Percentiles rank a stretch among this genome's conserved stretches.
Conservation (phyloP, 2,797 vertebrate species). For the Choloepus didactylus region DNA sequence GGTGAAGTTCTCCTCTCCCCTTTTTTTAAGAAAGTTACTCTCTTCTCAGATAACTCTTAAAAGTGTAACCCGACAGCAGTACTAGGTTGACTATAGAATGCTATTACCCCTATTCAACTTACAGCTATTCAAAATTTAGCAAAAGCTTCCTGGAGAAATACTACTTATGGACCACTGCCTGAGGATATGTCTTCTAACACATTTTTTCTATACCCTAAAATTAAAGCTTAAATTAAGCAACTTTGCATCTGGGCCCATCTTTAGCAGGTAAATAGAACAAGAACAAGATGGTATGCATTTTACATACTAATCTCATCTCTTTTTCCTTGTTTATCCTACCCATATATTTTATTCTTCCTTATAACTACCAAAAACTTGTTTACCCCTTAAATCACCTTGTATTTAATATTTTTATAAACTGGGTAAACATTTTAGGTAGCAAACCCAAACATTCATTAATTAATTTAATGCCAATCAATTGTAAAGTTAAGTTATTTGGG, state of each 20-base stretch:
- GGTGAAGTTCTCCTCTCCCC: fast-evolving
- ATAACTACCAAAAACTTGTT: not conserved
- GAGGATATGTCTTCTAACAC: not conserved
- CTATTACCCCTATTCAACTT: not conserved
- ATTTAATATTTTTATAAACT: not conserved
- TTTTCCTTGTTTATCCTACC: not conserved
- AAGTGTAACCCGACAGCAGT: not conserved
- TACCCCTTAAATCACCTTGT: not conserved
- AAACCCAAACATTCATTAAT: not conserved
- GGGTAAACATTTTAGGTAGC: not conserved
- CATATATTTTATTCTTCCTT: not conserved
- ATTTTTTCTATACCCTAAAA: not conserved
- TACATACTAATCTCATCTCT: not conserved
- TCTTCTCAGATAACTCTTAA: not conserved
- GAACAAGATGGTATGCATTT: not conserved
- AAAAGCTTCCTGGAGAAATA: not conserved
- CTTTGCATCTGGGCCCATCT: not conserved
- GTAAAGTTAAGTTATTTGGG: slow-evolving; percentile 1
- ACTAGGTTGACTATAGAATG: not conserved
- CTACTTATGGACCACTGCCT: not conserved
- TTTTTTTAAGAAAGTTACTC: not conserved
- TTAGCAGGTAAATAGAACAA: not conserved
- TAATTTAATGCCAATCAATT: not conserved
- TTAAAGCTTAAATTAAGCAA: slow-evolving; percentile 26
- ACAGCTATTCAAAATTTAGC: not conserved